Base-by-base conservation (phyloP, 2,113 vertebrate species). In the Psittacara wagleri region DNA sequence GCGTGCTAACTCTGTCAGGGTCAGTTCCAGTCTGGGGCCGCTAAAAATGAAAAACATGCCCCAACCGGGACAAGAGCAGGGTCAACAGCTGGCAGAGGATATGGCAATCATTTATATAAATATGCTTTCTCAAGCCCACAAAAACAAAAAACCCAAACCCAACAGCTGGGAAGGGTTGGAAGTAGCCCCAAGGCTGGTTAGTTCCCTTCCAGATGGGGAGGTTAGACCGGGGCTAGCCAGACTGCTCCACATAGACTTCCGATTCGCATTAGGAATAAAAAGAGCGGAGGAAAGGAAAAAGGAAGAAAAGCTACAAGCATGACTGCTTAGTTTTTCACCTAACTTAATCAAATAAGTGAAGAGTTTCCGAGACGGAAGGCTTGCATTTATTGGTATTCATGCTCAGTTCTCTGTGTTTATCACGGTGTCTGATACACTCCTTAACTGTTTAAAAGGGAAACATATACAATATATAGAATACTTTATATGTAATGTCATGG, bases 91-190 rank as follows among this genome's bases (percentile, higher is more conserved):
- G 99, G 99, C 99, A 99, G 96, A 99, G 99, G 99, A 99, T 99
- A 99, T 99, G 99, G 99, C 99, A 99, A 99, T 99, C 99, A 99
- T 99, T 99, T 99, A 99, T 99, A 99, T 99, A 99, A 99, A 99
- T 99, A 99, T 98, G 98, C 98, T 99, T 99, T 99, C 99, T 98
- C 98, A 98, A 99, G 98, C 99, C 98, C 98, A 97, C 98, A 98
- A 99, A 99, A 99, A 99, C 98, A 99, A 98, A 98, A 98, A 97
- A 97, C 98, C 98, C 98, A 97, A 99, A 98, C 98, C 98, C 98
- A 99, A 99, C 99, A 99, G 99, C 99, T 99, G 99, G 99, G 99
- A 99, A 99, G 99, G 99, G 99, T 99, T 99, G 99, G 98, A 98
- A 99, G 99, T 99, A 99, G 99, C 99, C 99, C 98, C 98, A 98